phyloP scores from a whole-genome alignment of 2,113 vertebrate genomes.

The Rhinogobius similis region DNA sequence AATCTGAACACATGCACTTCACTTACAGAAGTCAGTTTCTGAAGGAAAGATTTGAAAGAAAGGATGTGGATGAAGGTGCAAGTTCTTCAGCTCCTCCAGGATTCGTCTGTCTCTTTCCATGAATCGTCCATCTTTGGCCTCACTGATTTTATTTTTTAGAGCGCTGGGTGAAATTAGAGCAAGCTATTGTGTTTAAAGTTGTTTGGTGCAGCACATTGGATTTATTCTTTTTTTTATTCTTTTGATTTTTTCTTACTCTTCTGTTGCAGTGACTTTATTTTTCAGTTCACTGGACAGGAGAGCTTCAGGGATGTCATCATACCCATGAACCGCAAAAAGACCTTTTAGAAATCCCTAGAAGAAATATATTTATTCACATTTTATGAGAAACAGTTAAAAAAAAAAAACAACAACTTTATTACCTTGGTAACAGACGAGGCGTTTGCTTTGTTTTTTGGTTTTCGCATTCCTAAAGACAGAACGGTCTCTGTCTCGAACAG shows the following conservation, averaged over 20 bases:
- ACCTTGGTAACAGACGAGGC: slow-evolving; percentile 24
- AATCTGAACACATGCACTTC: not conserved
- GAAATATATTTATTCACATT: too few species aligned
- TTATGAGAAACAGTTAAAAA: too few species aligned
- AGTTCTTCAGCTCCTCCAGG: slow-evolving; percentile 65
- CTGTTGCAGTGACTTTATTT: slow-evolving; percentile 47
- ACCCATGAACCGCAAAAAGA: slow-evolving; percentile 16
- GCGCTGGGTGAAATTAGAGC: slow-evolving; percentile 29
- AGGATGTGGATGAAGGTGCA: slow-evolving; percentile 70
- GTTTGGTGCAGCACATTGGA: not conserved
- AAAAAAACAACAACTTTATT: too few species aligned
- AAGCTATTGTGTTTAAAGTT: not conserved
- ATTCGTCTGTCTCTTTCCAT: slow-evolving; percentile 64
- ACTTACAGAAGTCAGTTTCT: slow-evolving; percentile 66
- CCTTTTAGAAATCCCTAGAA: slow-evolving; percentile 18
- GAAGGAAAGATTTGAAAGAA: slow-evolving; percentile 64
- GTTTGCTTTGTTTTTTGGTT: slow-evolving; percentile 42
- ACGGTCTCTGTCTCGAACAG: slow-evolving; percentile 69
- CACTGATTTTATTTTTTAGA: slow-evolving; percentile 60
- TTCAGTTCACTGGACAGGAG: slow-evolving; percentile 36
- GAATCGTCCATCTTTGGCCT: slow-evolving; percentile 17
- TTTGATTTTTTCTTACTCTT: slow-evolving; percentile 31
- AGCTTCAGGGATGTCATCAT: slow-evolving; percentile 45
- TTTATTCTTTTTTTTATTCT: not conserved
- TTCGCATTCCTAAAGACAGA: slow-evolving; percentile 60